Evolutionary conservation across 1,140 invertebrate genomes (phyloP), one percentile per base, ranked within the genome.

Genomic region (Calosoma granatense): DNA sequence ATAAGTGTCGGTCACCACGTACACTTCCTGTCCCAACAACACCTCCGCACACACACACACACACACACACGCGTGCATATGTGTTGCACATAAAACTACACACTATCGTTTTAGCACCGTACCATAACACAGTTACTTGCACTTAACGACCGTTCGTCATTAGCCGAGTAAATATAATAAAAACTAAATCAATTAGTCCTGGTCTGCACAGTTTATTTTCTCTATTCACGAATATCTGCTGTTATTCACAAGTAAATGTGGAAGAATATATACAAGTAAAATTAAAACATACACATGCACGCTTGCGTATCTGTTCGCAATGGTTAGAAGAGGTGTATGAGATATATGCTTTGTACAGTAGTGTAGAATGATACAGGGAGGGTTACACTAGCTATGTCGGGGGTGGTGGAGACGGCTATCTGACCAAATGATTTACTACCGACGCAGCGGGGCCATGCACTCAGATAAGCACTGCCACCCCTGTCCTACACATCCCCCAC

Each of bases 151-250:
- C 41, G 17, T 12, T 17, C 41, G 41, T 47, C 41, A 47, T 47
- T 47, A 47, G 41, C 17, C 17, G 41, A 47, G 41, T 47, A 47
- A 47, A 47, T 47, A 47, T 47, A 47, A 47, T 47, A 47, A 47
- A 47, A n/a, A 17, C 17, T 9, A 17, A 47, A 47, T 47, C 41
- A 47, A 47, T 47, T 47, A 47, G 15, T 17, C 17, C 14, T 30
- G 4, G 14, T 30, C 26, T 6, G 14, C 26, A 30, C 26, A 30
- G 4, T 30, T 6, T 6, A 30, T 30, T 30, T n/a, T n/a, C n/a
- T n/a, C n/a, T 4, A 30, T 30, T 6, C 4, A 30, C 26, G 4
- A 6, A 30, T 14, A 30, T 14, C 26, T 30, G 26, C 4, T 6
- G 4, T 30, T 30, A 30, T 30, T 30, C 6, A 6, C 26, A 6